These are phyloP conservation scores for Chloropsis hardwickii DNA, from an alignment of 2,113 vertebrate genomes.

Conservation along the genomic window DNA sequence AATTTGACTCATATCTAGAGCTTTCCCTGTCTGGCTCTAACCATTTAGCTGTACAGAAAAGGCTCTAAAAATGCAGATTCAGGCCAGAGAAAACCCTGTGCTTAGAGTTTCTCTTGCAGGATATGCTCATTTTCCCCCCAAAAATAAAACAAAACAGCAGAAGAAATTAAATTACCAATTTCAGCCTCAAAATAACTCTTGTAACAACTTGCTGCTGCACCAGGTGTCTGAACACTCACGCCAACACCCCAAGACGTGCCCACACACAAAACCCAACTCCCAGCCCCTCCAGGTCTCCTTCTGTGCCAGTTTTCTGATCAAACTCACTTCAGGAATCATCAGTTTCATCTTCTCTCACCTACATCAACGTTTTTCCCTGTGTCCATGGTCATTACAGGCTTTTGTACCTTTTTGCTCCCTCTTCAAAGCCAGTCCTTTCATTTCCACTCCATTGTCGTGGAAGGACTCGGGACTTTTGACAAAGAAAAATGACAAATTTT, in stretches of 20 bases:
- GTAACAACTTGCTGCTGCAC: background rate
- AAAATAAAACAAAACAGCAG: background rate
- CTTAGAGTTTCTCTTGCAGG: background rate
- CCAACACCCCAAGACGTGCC: background rate
- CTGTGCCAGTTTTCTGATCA: background rate
- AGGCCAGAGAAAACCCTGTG: background rate
- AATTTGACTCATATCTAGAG: background rate
- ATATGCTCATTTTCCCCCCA: rapidly evolving
- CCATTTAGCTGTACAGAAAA: background rate
- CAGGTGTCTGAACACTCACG: background rate
- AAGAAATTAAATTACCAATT: background rate
- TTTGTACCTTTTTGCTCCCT: background rate
- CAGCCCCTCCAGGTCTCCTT: background rate
- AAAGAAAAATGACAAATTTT: background rate
- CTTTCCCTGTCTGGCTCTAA: background rate
- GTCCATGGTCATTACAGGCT: background rate
- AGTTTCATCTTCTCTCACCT: background rate
- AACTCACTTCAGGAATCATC: background rate
- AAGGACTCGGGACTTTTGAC: background rate
- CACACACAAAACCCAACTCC: background rate
- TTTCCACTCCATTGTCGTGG: background rate
- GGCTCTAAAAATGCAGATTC: background rate
- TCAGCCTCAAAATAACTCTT: background rate
- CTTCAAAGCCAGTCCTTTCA: slow-evolving; percentile 1
- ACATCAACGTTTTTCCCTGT: background rate